Base-by-base conservation (phyloP, 2,113 vertebrate genomes). In the Ranitomeya variabilis region DNA sequence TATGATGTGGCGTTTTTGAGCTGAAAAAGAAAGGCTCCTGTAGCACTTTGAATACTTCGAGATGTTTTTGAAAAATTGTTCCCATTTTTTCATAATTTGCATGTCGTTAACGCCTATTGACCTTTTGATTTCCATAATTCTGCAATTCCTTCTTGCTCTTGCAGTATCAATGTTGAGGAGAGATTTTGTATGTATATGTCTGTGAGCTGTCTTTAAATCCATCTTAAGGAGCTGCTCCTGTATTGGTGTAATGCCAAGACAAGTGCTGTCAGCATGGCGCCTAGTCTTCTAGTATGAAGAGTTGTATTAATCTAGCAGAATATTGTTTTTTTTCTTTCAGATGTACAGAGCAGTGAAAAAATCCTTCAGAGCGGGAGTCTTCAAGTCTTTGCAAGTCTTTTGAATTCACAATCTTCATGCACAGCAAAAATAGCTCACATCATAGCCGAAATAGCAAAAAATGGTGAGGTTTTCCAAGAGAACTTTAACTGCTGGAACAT, bases 361-460 rank as follows among this genome's bases (percentile, higher is more conserved):
- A 96, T 99, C 91, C 97, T 97, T 93, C 97, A 96, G 95, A 97
- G 95, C 91, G 97, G 96, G 82, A 91, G 97, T 82, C 97, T 99
- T 86, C 94, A 96, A 15, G 90, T 96, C 90, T 96, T 99, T 51
- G 96, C 96, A 14, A 92, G 90, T 90, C 94, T 99, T 80, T 94
- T 99, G 89, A 94, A 57, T 90, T 95, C 96, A 86, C 96, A 97
- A 89, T 97, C 96, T 89, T 96, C 97, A 89, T 97, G 95, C 93
- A 95, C 96, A 91, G 96, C 97, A 71, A 99, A 97, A 98, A 96
- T 98, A 93, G 98, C 98, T 94, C 98, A 99, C 96, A 89, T 99
- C 95, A 97, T 99, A 93, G 98, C 98, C 82, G 98, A 99, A 95
- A 92, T 99, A 94, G 98, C 98, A 93, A 99, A 99, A 97, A 99